Evolutionary conservation across 2,113 vertebrate genomes (phyloP).

Genomic region (Sclerurus mexicanus): DNA sequence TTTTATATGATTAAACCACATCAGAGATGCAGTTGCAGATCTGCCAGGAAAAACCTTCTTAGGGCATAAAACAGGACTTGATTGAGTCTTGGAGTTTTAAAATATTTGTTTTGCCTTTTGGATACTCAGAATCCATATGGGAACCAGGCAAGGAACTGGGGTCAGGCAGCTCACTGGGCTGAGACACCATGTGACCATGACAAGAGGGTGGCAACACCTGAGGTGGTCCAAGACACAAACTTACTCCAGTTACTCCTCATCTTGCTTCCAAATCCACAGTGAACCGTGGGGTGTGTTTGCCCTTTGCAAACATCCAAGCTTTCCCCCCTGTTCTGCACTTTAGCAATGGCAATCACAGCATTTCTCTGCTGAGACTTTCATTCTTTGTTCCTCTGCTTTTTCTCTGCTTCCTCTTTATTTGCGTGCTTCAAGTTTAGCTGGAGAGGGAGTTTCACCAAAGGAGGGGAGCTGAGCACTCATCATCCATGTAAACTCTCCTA

Average conservation of each 20-base stretch:
- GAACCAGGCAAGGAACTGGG: neutral
- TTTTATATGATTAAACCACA: neutral
- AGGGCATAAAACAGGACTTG: neutral
- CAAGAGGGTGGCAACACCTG: neutral
- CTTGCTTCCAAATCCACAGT: neutral
- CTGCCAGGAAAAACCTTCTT: neutral
- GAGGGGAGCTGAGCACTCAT: neutral
- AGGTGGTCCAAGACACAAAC: neutral
- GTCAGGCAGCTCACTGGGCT: neutral
- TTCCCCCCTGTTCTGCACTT: neutral
- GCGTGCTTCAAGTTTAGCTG: neutral
- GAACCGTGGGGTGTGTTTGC: neutral
- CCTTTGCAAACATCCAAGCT: neutral
- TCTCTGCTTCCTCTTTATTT: neutral
- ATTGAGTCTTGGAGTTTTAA: neutral
- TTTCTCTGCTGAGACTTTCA: neutral
- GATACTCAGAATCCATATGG: accelerated
- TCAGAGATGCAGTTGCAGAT: neutral
- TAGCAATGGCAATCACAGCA: neutral
- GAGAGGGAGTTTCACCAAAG: neutral
- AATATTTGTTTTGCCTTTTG: neutral
- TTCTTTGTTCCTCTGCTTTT: neutral
- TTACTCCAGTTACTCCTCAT: neutral
- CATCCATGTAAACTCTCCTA: neutral
- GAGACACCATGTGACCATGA: neutral